phyloP scores from a whole-genome alignment of 2,113 vertebrate genomes.

The Ceratotherium simum region DNA sequence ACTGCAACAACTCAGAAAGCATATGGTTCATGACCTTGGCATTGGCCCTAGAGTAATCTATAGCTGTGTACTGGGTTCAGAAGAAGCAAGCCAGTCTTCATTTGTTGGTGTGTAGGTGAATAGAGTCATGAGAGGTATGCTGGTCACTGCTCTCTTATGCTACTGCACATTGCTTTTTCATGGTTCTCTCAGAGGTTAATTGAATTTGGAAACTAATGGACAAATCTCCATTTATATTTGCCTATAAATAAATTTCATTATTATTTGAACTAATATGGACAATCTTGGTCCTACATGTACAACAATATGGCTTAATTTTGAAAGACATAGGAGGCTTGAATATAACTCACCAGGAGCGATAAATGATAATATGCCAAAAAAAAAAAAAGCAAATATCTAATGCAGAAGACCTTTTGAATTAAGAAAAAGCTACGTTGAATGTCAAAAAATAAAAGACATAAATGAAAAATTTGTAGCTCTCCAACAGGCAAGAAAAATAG shows the following conservation, averaged over 20 bases:
- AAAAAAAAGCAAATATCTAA: not conserved
- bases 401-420: not conserved
- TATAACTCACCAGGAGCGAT: not conserved
- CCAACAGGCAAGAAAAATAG: not conserved
- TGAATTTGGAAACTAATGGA: not conserved
- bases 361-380: not conserved
- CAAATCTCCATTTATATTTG: not conserved
- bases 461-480: conserved; percentile 4
- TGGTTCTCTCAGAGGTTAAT: not conserved
- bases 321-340: not conserved
- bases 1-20: not conserved
- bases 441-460: not conserved
- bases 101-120: not conserved
- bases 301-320: not conserved
- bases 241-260: conserved; percentile 30
- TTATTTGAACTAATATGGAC: not conserved
- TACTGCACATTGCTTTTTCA: not conserved
- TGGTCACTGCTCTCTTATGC: not conserved
- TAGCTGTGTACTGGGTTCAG: not conserved
- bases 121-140: not conserved
- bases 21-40: not conserved
- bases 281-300: not conserved
- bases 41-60: not conserved
- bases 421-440: not conserved
- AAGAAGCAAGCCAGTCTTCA: not conserved